Percentiles rank a stretch among this genome's conserved stretches.
Evolutionary conservation across 2,797 vertebrate species (phyloP).

Genomic region (Tiaroga cobitis): DNA sequence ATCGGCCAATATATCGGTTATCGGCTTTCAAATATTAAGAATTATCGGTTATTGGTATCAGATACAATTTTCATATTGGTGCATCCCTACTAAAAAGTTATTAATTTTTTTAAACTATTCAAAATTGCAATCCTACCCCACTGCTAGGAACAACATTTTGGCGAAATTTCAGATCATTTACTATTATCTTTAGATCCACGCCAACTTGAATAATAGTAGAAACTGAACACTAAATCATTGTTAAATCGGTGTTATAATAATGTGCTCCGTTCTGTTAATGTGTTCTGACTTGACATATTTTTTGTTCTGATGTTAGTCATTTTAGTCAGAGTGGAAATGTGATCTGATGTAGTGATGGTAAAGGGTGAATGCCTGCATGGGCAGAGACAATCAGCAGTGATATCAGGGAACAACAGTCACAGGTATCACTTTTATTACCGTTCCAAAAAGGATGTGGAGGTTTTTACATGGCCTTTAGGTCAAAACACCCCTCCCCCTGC

Average conservation of each 20-base stretch:
- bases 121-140: background rate
- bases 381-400: conserved; percentile 7
- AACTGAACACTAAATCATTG: background rate
- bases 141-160: background rate
- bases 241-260: background rate
- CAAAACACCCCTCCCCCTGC: conserved; percentile 14
- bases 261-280: background rate
- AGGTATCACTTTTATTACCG: conserved; percentile 53
- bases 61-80: too few relatives aligned
- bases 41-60: too few relatives aligned
- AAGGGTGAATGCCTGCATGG: background rate
- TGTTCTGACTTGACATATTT: background rate
- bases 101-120: background rate
- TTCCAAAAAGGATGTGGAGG: conserved; percentile 33
- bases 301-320: background rate
- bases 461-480: conserved; percentile 35
- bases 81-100: background rate
- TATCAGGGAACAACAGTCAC: conserved; percentile 34
- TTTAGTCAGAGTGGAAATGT: background rate
- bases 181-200: background rate
- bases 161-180: too few relatives aligned
- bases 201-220: background rate
- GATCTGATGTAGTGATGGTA: background rate
- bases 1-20: too few relatives aligned
- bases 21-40: too few relatives aligned